Evolutionary conservation across 2,888 invertebrate genomes (phyloP), one percentile per base, ranked within the genome.

Genomic region (Sympetrum striolatum): DNA sequence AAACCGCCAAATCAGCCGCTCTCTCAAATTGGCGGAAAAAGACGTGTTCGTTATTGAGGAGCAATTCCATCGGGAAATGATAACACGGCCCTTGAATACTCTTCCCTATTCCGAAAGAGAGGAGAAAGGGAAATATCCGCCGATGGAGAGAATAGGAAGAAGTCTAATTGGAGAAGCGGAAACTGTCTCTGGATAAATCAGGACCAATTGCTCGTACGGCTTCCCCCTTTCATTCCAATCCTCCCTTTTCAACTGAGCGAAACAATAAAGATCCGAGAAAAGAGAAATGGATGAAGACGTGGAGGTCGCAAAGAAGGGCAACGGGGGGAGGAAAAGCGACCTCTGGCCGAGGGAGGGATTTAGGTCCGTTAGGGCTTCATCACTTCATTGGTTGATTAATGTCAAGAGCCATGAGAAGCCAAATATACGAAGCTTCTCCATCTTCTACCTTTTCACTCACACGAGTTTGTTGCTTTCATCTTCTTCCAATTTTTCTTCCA

Each of bases 381-480:
- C 86, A 60, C 60, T 86, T 86, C 86, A 86, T 86, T 86, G 64
- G 64, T 39, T 60, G 86, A 86, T 35, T 58, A 81, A 44, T 81
- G 81, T 81, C 15, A 53, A 37, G 86, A 22, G 64, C 64, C 14
- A 37, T 37, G n/a, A 37, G 86, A 86, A 86, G 86, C 86, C 86
- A 39, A 48, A 86, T 60, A 12, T 86, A 60, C 37, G 86, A 86
- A 37, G 25, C 73, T 73, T 64, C 22, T n/a, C n/a, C 22, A 60
- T 60, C 31, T 14, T 73, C 73, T 73, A 6, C 73, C 73, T 25
- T 64, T 64, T 64, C n/a, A 31, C 25, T 31, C 73, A 73, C 31
- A 31, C 25, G 12, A 73, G 6, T 64, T 64, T 64, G n/a, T 64
- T n/a, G 22, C 64, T 64, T 73, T 73, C 73, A 14, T 73, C 25